These are phyloP conservation scores for Scaptomyza flava DNA, from an alignment of 2,888 invertebrate species.

Conservation along the genomic window DNA sequence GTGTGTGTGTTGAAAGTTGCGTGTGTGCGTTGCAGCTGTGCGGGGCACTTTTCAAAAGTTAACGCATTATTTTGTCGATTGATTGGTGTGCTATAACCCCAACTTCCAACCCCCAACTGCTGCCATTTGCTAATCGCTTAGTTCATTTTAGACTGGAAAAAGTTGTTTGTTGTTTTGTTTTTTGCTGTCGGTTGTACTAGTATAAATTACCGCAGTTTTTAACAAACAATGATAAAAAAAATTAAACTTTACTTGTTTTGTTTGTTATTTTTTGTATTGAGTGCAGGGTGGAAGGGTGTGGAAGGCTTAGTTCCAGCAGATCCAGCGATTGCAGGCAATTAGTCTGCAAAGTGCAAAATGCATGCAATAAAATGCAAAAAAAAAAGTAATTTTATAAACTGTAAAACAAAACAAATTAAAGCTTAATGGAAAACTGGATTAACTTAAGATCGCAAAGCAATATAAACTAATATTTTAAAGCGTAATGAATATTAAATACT, in stretches of 20 bases:
- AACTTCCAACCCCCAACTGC: not conserved
- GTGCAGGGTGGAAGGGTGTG: not conserved
- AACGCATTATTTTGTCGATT: constrained; percentile 81
- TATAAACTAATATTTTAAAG: not conserved
- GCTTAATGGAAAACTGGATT: not conserved
- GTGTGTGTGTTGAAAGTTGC: constrained; percentile 65
- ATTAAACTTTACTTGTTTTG: constrained; percentile 64
- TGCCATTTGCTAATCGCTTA: constrained; percentile 47
- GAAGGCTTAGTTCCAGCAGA: constrained; percentile 5
- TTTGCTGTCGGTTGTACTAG: constrained; percentile 56
- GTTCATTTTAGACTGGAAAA: constrained; percentile 55
- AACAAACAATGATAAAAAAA: constrained; percentile 74
- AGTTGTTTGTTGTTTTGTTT: constrained; percentile 57
- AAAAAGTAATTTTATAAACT: not conserved
- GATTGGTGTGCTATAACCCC: constrained; percentile 53
- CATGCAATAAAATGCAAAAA: constrained; percentile 8
- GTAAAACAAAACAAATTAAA: constrained; percentile 5
- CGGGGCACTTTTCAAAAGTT: constrained; percentile 63
- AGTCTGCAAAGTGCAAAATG: constrained; percentile 62
- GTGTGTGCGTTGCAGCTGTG: constrained; percentile 68
- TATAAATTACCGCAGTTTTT: constrained; percentile 80
- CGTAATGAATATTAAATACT: too few relatives aligned
- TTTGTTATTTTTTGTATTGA: constrained; percentile 26
- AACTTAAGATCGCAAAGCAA: too few relatives aligned
- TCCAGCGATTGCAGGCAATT: constrained; percentile 60